Conservation (phyloP, 2,888 invertebrate genomes). For the Nomada fabriciana region DNA sequence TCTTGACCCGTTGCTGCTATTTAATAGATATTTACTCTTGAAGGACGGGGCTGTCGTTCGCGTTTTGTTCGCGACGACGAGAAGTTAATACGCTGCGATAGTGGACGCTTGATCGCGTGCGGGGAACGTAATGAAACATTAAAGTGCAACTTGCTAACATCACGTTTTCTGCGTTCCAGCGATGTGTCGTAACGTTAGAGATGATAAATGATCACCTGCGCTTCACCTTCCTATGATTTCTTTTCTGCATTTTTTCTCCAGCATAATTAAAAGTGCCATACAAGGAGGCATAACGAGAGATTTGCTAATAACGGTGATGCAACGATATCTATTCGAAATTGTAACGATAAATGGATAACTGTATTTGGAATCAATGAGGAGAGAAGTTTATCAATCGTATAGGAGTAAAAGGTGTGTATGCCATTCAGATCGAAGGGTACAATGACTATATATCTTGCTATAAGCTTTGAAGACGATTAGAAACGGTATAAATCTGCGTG, state of each 20-base stretch:
- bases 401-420: not conserved
- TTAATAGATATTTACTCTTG: slow-evolving; percentile 45
- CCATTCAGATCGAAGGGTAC: not conserved
- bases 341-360: not conserved
- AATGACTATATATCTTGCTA: slow-evolving; percentile 23
- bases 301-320: not conserved
- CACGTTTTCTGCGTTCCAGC: slow-evolving; percentile 38
- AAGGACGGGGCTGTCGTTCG: slow-evolving; percentile 17
- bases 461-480: slow-evolving; percentile 24
- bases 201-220: slow-evolving; percentile 47
- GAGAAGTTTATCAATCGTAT: not conserved
- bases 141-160: slow-evolving; percentile 50
- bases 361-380: not conserved
- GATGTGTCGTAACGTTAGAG: slow-evolving; percentile 35
- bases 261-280: slow-evolving; percentile 2
- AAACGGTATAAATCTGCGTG: slow-evolving; percentile 16
- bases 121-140: slow-evolving; percentile 36
- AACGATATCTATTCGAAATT: not conserved
- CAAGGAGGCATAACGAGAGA: slow-evolving; percentile 15
- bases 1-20: slow-evolving; percentile 38
- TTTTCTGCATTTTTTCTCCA: not conserved
- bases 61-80: slow-evolving; percentile 26
- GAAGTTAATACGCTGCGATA: slow-evolving; percentile 44
- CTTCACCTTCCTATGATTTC: too few relatives aligned
- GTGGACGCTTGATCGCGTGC: slow-evolving; percentile 36